Evolutionary conservation across 2,113 vertebrate species (phyloP).

Genomic region (Plotosus lineatus): DNA sequence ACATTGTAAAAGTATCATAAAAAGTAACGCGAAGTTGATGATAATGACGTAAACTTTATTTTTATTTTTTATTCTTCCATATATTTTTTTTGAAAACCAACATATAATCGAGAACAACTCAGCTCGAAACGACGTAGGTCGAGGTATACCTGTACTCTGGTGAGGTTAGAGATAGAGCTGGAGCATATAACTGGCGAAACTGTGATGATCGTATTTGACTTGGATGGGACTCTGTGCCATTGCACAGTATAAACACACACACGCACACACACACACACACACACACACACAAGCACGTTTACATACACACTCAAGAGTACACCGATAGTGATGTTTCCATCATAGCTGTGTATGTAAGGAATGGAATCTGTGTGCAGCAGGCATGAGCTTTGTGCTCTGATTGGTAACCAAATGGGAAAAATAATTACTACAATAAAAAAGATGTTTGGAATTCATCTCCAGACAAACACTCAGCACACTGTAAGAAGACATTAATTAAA

Average conservation of each 20-base stretch:
- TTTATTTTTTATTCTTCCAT: too few relatives aligned
- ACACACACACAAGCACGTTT: conserved; percentile 55
- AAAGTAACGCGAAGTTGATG: too few relatives aligned
- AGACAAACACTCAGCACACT: background rate
- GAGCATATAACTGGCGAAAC: too few relatives aligned
- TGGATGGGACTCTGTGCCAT: too few relatives aligned
- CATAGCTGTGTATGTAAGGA: too few relatives aligned
- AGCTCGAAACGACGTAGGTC: too few relatives aligned
- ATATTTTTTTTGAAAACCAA: too few relatives aligned
- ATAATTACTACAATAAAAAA: conserved; percentile 15
- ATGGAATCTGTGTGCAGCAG: conserved; percentile 67
- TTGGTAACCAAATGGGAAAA: conserved; percentile 59
- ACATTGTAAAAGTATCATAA: too few relatives aligned
- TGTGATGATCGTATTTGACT: too few relatives aligned
- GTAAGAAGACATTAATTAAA: background rate
- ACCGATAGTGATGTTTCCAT: conserved; percentile 69
- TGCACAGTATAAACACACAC: background rate
- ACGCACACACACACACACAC: conserved; percentile 51
- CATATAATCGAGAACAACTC: too few relatives aligned
- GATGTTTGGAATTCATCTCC: background rate
- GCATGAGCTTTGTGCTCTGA: conserved; percentile 60
- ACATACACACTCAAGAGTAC: conserved; percentile 63
- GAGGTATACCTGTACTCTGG: too few relatives aligned
- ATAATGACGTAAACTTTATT: too few relatives aligned
- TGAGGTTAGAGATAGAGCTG: background rate